A percentile compares a stretch with the other conserved stretches of the same genome.
Evolutionary conservation across 2,888 invertebrate genomes (phyloP).

Genomic region (Yponomeuta sedellus): DNA sequence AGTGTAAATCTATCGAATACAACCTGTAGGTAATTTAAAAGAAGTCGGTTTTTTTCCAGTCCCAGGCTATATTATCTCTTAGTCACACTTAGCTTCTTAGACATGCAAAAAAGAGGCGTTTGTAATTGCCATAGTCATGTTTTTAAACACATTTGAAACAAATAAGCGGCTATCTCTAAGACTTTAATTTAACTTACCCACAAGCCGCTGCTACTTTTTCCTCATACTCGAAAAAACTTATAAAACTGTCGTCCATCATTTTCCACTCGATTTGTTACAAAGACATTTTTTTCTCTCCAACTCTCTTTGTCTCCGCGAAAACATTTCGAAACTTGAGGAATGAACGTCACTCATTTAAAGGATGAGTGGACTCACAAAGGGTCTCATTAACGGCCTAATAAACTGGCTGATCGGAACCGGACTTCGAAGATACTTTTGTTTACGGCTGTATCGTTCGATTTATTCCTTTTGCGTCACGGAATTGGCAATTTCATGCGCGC

Average conservation of each 20-base stretch:
- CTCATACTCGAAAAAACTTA: neutral
- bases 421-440: neutral
- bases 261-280: constrained; percentile 13
- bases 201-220: too few species aligned
- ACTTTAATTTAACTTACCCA: too few species aligned
- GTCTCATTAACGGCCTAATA: neutral
- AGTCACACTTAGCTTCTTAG: too few species aligned
- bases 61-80: too few species aligned
- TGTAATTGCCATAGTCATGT: too few species aligned
- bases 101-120: too few species aligned
- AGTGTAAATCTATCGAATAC: too few species aligned
- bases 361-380: neutral
- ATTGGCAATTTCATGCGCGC: neutral
- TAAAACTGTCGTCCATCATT: constrained; percentile 14
- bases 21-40: too few species aligned
- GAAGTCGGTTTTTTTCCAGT: too few species aligned
- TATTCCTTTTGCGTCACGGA: neutral
- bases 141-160: too few species aligned
- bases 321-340: neutral
- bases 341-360: neutral
- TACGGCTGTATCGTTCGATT: neutral
- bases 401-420: neutral
- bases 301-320: neutral
- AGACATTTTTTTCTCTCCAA: neutral
- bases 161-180: too few species aligned